phyloP scores from a whole-genome alignment of 2,113 vertebrate genomes.

The Shinisaurus crocodilurus region DNA sequence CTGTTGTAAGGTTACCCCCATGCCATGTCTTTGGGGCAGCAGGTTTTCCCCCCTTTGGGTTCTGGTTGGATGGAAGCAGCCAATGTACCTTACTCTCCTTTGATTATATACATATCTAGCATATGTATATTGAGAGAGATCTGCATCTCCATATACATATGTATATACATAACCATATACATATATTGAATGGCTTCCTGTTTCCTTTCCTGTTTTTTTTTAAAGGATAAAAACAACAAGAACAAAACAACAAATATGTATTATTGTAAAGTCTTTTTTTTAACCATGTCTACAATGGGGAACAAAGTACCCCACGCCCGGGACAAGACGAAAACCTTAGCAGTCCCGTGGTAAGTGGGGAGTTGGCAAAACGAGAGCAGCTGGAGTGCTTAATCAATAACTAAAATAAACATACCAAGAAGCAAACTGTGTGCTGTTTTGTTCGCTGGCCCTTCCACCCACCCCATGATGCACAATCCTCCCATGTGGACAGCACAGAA shows the following conservation, averaged over 20 bases:
- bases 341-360: not conserved
- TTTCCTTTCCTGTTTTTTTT: conserved; percentile 47
- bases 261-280: conserved; percentile 84
- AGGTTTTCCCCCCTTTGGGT: not conserved
- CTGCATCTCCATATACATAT: conserved; percentile 69
- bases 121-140: conserved; percentile 53
- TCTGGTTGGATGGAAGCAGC: conserved; percentile 6
- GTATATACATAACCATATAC: conserved; percentile 65
- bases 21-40: conserved; percentile 18
- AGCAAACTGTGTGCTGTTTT: conserved; percentile 34
- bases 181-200: conserved; percentile 65
- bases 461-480: not conserved
- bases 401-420: conserved; percentile 70
- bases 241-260: conserved; percentile 70
- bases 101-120: conserved; percentile 51
- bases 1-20: conserved; percentile 23
- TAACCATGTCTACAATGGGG: conserved; percentile 72
- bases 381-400: conserved; percentile 38
- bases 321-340: not conserved
- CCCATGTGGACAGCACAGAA: not conserved
- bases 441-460: not conserved
- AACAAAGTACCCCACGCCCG: conserved; percentile 28
- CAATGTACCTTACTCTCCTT: not conserved
- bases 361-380: not conserved
- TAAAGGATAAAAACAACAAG: conserved; percentile 57